Conservation (phyloP, 2,113 vertebrate species). For the Engystomops pustulosus region DNA sequence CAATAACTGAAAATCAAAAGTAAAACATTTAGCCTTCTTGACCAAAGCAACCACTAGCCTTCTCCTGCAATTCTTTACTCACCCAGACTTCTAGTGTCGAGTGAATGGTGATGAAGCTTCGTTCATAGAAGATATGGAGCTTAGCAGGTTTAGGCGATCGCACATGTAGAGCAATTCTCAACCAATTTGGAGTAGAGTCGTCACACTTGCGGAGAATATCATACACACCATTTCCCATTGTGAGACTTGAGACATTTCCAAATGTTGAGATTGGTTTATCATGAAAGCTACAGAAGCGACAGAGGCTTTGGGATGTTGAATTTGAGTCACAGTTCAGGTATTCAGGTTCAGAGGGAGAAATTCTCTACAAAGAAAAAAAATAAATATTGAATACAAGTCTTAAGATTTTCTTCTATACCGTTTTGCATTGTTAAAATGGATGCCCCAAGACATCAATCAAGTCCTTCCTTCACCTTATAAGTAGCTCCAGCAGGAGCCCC, state of each 20-base stretch:
- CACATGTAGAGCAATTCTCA: neutral
- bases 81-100: neutral
- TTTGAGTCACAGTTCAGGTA: neutral
- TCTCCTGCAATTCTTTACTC: neutral
- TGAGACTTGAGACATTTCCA: neutral
- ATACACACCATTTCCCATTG: neutral
- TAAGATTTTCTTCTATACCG: too few relatives aligned
- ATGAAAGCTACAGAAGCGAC: neutral
- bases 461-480: too few relatives aligned
- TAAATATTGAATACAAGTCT: neutral
- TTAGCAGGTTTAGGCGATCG: neutral
- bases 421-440: too few relatives aligned
- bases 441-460: too few relatives aligned
- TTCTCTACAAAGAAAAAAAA: neutral
- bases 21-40: too few relatives aligned
- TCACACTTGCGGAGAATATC: constrained; percentile 13
- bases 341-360: too few relatives aligned
- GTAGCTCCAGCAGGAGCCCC: too few relatives aligned
- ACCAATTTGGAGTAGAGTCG: neutral
- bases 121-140: neutral
- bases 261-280: neutral
- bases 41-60: too few relatives aligned
- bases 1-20: too few relatives aligned
- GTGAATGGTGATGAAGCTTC: neutral
- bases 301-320: neutral